Evolutionary conservation across 2,888 invertebrate genomes (phyloP).

Genomic region (Chydorus sphaericus): DNA sequence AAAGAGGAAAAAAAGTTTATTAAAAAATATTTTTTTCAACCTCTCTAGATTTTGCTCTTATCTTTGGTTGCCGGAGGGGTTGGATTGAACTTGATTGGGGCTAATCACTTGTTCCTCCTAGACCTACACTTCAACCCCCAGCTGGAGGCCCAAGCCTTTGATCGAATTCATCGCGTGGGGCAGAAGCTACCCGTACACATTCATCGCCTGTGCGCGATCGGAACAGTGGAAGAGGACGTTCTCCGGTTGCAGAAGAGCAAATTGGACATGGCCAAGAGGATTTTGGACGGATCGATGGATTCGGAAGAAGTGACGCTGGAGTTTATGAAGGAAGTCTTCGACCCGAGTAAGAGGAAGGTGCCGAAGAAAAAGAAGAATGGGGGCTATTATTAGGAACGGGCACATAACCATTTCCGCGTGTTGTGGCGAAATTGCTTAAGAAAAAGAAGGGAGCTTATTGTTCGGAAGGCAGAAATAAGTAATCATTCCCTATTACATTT

Average conservation of each 20-base stretch:
- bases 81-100: conserved; percentile 86
- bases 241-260: conserved; percentile 64
- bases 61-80: conserved; percentile 89
- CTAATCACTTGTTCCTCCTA: conserved; percentile 72
- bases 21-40: too few species aligned
- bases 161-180: conserved; percentile 81
- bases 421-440: too few species aligned
- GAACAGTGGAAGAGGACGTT: conserved; percentile 80
- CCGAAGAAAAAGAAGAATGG: too few species aligned
- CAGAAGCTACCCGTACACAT: conserved; percentile 66
- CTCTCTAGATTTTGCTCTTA: conserved; percentile 47
- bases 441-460: too few species aligned
- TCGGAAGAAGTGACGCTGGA: too few species aligned
- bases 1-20: too few species aligned
- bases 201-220: conserved; percentile 67
- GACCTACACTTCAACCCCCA: conserved; percentile 98
- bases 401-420: too few species aligned
- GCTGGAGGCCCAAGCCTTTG: conserved; percentile 84
- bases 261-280: conserved; percentile 53
- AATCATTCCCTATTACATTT: too few species aligned
- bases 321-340: too few species aligned
- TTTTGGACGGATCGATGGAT: conserved; percentile 59
- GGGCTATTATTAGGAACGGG: too few species aligned
- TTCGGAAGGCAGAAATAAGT: too few species aligned
- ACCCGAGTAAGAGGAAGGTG: too few species aligned